Evolutionary conservation across 2,113 vertebrate species (phyloP).

Genomic region (Peromyscus californicus): DNA sequence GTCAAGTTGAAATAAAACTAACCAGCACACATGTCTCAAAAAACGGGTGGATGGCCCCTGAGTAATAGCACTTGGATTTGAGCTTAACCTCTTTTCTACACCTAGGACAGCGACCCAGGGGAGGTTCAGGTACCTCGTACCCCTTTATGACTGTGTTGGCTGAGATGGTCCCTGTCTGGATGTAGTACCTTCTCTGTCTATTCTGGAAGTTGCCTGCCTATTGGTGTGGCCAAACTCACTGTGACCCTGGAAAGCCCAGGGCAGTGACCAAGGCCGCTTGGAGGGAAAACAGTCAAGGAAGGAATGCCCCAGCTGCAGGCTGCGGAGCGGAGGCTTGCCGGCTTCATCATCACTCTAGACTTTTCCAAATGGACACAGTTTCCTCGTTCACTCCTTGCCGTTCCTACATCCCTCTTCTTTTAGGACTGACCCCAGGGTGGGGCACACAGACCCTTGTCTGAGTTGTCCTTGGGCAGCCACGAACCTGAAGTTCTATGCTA

Average conservation of each 20-base stretch:
- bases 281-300: neutral
- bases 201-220: neutral
- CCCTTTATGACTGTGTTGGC: neutral
- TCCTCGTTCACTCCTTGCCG: neutral
- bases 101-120: fast-evolving
- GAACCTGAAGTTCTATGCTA: neutral
- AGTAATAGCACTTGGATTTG: neutral
- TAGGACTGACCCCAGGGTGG: neutral
- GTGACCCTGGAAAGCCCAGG: neutral
- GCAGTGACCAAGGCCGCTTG: neutral
- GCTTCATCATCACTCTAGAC: neutral
- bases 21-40: neutral
- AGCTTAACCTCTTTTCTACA: too few relatives aligned
- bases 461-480: neutral
- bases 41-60: neutral
- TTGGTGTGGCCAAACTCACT: neutral
- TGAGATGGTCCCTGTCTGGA: neutral
- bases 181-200: neutral
- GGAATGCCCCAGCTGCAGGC: fast-evolving
- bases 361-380: neutral
- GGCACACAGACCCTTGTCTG: neutral
- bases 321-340: fast-evolving
- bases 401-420: neutral
- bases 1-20: neutral
- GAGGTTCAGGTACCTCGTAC: fast-evolving